Conservation (phyloP, 2,113 vertebrate species). For the Hippolais icterina region DNA sequence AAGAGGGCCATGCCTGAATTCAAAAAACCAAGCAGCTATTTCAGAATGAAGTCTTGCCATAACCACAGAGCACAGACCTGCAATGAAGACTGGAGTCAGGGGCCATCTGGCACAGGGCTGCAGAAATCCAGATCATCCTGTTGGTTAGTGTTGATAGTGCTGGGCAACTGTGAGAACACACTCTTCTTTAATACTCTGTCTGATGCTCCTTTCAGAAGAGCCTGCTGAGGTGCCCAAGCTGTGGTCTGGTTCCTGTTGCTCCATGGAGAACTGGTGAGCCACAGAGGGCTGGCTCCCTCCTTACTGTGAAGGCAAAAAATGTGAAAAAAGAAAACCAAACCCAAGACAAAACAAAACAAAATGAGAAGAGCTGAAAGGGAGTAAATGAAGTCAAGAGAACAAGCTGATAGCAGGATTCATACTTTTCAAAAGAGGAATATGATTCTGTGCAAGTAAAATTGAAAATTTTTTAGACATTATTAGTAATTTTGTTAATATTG, state of each 20-base stretch:
- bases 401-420: neutral
- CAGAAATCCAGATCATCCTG: neutral
- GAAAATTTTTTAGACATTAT: neutral
- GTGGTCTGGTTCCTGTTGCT: neutral
- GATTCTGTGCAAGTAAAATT: neutral
- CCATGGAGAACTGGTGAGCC: neutral
- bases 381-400: neutral
- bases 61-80: constrained; percentile 40
- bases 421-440: neutral
- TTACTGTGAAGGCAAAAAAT: neutral
- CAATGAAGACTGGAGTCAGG: neutral
- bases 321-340: neutral
- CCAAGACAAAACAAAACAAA: neutral
- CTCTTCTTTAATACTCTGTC: neutral
- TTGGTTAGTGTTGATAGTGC: neutral
- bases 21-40: constrained; percentile 20
- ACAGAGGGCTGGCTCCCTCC: neutral
- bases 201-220: constrained; percentile 44
- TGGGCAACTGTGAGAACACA: neutral
- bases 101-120: neutral
- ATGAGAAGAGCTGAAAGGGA: neutral
- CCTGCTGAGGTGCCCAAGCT: neutral
- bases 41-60: constrained; percentile 5
- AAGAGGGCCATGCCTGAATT: neutral
- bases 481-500: neutral